Evolutionary conservation across 2,113 vertebrate genomes (phyloP).

Genomic region (Spermophilus dauricus): DNA sequence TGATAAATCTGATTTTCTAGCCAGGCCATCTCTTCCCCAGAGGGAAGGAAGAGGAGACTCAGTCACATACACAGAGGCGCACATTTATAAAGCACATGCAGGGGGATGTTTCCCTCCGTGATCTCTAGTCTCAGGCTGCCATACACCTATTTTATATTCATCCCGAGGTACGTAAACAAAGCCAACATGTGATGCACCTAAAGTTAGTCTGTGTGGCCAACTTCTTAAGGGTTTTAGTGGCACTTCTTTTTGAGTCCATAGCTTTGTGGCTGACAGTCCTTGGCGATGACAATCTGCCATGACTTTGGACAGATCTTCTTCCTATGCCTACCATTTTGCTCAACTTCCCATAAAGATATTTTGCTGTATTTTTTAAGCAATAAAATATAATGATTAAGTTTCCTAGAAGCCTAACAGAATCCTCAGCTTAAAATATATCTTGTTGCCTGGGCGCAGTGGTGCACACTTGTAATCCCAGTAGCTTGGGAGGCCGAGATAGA

Average conservation of each 20-base stretch:
- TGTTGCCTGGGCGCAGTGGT: background rate
- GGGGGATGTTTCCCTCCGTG: background rate
- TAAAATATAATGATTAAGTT: background rate
- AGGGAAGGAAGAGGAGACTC: background rate
- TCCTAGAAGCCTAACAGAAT: constrained; percentile 22
- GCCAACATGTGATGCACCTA: background rate
- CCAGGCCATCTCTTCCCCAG: background rate
- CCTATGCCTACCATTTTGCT: background rate
- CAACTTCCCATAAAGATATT: background rate
- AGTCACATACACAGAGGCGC: rapidly evolving
- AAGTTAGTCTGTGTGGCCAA: background rate
- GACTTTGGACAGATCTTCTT: background rate
- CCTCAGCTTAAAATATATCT: background rate
- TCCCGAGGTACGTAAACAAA: background rate
- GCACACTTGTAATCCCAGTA: no score
- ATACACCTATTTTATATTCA: background rate
- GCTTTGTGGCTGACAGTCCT: background rate
- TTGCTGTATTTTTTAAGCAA: background rate
- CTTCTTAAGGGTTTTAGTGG: background rate
- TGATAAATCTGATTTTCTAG: background rate
- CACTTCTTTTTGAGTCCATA: background rate
- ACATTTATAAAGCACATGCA: rapidly evolving
- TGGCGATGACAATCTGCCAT: background rate
- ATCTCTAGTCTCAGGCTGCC: background rate
- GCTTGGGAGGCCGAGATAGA: no score